Conservation (phyloP, 2,888 invertebrate species). For the Pedicia rivosa region DNA sequence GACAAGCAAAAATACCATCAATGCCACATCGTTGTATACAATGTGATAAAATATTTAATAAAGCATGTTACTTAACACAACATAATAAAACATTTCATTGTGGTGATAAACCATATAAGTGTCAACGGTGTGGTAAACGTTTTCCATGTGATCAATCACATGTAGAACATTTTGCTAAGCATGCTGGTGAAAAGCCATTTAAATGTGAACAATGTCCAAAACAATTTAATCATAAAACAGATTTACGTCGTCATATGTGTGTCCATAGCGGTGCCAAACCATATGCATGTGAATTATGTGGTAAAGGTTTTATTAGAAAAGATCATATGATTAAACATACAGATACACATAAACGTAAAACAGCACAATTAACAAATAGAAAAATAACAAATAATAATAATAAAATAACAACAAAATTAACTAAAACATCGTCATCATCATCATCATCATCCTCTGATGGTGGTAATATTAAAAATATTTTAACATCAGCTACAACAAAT, state of each 20-base stretch:
- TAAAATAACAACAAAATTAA: constrained; percentile 27
- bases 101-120: constrained; percentile 74
- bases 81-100: constrained; percentile 82
- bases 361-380: constrained; percentile 2
- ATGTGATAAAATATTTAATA: constrained; percentile 73
- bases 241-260: constrained; percentile 72
- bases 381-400: constrained; percentile 2
- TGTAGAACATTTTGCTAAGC: constrained; percentile 58
- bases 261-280: constrained; percentile 77
- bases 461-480: not conserved
- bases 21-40: constrained; percentile 57
- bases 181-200: constrained; percentile 69
- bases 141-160: constrained; percentile 57
- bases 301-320: constrained; percentile 77
- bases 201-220: constrained; percentile 75
- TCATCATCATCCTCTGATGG: constrained; percentile 3
- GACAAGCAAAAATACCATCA: too few species aligned
- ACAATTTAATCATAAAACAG: constrained; percentile 83
- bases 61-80: constrained; percentile 76
- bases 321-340: constrained; percentile 83
- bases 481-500: not conserved
- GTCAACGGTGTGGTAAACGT: constrained; percentile 70
- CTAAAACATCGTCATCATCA: not conserved
- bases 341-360: constrained; percentile 52
- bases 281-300: constrained; percentile 63